These are phyloP conservation scores for Cacatua alba DNA, from an alignment of 2,113 vertebrate genomes.

Conservation along the genomic window DNA sequence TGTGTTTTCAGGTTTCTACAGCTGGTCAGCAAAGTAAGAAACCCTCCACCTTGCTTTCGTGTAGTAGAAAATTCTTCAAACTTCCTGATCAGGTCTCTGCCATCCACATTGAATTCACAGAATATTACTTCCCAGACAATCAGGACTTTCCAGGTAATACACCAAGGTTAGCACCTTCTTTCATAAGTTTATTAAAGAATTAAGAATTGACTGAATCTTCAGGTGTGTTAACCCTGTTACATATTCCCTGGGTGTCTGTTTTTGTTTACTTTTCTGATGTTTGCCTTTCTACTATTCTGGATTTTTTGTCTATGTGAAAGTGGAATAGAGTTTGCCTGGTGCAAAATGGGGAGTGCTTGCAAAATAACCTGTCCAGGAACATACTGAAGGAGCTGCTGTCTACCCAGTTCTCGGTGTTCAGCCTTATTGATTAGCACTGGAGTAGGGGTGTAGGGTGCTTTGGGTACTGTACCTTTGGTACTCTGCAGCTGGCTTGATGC, in stretches of 20 bases:
- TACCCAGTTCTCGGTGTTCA: neutral
- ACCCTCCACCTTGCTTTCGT: slow-evolving; percentile 90
- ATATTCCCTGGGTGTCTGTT: neutral
- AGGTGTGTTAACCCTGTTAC: neutral
- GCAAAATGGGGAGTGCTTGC: neutral
- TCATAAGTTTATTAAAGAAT: neutral
- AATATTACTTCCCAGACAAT: slow-evolving; percentile 95
- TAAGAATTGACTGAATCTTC: neutral
- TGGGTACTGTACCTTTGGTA: neutral
- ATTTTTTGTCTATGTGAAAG: neutral
- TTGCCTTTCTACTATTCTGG: neutral
- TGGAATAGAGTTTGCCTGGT: neutral
- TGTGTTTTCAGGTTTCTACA: slow-evolving; percentile 86
- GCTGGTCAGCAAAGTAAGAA: slow-evolving; percentile 90
- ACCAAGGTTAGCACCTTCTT: slow-evolving; percentile 55
- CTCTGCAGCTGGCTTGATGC: neutral
- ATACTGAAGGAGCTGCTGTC: neutral
- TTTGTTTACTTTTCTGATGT: neutral
- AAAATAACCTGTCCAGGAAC: neutral
- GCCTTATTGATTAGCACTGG: neutral
- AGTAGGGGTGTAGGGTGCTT: neutral
- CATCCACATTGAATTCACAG: slow-evolving; percentile 94
- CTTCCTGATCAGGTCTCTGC: slow-evolving; percentile 86
- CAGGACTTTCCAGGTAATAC: slow-evolving; percentile 84
- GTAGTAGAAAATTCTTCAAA: slow-evolving; percentile 84